Percentiles rank a stretch among this genome's conserved stretches.
phyloP scores from a whole-genome alignment of 1,140 invertebrate genomes.

The Hyphantria cunea region DNA sequence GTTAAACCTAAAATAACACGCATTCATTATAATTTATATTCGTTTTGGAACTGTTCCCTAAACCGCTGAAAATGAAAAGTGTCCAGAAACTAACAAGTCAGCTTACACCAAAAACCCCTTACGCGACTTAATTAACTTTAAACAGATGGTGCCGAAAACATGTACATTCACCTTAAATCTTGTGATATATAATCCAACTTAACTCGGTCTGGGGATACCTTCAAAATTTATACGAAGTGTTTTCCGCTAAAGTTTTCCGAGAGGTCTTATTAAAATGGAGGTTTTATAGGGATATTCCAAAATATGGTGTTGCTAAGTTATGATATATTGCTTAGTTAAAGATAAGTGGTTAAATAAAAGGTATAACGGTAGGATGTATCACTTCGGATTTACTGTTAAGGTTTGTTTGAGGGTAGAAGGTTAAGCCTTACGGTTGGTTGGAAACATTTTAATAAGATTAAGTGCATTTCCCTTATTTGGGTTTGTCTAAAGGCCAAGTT shows the following conservation, averaged over 20 bases:
- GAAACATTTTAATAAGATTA: too few species aligned
- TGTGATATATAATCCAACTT: constrained; percentile 11
- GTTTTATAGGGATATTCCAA: constrained; percentile 15
- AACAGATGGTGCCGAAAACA: constrained; percentile 36
- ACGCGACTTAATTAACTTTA: constrained; percentile 30
- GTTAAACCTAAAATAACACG: too few species aligned
- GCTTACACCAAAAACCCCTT: constrained; percentile 22
- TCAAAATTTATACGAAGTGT: neutral
- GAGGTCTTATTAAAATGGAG: constrained; percentile 25
- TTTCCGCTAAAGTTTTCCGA: neutral
- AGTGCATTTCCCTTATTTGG: too few species aligned
- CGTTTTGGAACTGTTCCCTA: neutral
- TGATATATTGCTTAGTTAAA: constrained; percentile 49
- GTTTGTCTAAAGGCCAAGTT: too few species aligned
- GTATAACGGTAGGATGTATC: neutral
- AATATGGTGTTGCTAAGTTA: constrained; percentile 39
- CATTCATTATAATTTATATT: too few species aligned
- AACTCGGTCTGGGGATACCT: constrained; percentile 4
- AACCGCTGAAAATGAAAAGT: neutral
- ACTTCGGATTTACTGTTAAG: neutral
- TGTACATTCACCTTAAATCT: constrained; percentile 31
- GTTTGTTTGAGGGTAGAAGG: neutral
- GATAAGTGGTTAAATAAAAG: constrained; percentile 27
- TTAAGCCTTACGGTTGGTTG: too few species aligned
- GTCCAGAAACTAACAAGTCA: constrained; percentile 24